phyloP scores from a whole-genome alignment of 2,113 vertebrate species.

The Anhinga rufa region DNA sequence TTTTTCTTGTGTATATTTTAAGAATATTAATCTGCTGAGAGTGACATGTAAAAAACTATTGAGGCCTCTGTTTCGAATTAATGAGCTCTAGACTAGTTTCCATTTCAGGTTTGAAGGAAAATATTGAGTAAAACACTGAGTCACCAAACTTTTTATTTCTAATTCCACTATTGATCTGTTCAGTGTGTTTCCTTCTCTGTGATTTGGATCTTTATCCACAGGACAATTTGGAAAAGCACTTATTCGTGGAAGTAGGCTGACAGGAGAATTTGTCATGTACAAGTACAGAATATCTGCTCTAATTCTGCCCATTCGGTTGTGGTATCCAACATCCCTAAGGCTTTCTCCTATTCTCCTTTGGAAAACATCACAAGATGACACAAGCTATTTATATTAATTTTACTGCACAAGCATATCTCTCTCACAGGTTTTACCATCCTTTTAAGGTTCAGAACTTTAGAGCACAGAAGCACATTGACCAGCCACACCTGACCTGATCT shows the following conservation, averaged over 20 bases:
- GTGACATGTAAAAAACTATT: not conserved
- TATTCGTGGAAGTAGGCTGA: not conserved
- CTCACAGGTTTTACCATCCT: not conserved
- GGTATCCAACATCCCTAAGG: not conserved
- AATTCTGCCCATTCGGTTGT: not conserved
- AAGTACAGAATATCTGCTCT: not conserved
- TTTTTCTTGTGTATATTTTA: not conserved
- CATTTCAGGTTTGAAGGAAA: not conserved
- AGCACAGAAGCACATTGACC: not conserved
- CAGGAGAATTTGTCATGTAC: not conserved
- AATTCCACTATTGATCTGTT: not conserved
- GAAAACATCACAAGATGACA: not conserved
- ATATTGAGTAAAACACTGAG: not conserved
- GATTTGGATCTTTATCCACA: not conserved
- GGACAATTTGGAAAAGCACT: not conserved
- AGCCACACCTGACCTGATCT: not conserved
- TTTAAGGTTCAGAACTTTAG: not conserved
- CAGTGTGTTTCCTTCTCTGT: not conserved
- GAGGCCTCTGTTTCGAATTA: not conserved
- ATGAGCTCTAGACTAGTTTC: not conserved
- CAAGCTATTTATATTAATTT: not conserved
- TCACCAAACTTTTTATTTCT: not conserved
- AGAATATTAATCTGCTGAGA: not conserved
- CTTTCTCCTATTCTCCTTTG: not conserved
- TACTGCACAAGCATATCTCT: not conserved